phyloP scores from a whole-genome alignment of 2,797 vertebrate genomes.

The Anguilla anguilla region DNA sequence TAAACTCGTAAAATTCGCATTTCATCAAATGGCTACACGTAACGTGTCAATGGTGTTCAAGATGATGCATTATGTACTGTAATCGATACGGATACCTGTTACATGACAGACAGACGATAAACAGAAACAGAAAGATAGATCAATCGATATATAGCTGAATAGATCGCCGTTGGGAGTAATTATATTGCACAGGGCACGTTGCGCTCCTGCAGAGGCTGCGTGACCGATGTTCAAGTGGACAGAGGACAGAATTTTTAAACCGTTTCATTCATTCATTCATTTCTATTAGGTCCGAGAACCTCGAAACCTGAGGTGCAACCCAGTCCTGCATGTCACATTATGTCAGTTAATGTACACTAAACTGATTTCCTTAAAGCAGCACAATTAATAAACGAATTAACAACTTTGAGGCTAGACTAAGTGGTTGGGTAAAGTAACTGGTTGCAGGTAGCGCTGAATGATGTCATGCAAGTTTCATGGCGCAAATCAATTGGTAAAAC shows the following conservation, averaged over 20 bases:
- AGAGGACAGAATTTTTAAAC: not conserved
- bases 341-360: not conserved
- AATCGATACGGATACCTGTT: not conserved
- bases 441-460: not conserved
- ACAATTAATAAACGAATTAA: not conserved
- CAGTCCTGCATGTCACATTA: not conserved
- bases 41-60: not conserved
- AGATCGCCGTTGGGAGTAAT: not conserved
- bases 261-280: not conserved
- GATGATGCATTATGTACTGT: not conserved
- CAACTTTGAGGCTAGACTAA: not conserved
- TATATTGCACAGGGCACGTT: not conserved
- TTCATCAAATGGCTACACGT: not conserved
- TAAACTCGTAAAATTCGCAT: not conserved
- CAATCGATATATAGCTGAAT: not conserved
- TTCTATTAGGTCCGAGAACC: not conserved
- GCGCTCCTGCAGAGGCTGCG: not conserved
- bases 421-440: not conserved
- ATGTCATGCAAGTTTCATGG: not conserved
- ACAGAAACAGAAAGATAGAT: not conserved
- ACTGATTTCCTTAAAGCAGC: not conserved
- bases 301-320: not conserved
- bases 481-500: not conserved
- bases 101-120: not conserved
- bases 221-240: not conserved